A percentile compares a stretch with the other conserved stretches of the same genome.
These are phyloP conservation scores for Synanthedon andrenaeformis DNA, from an alignment of 2,888 invertebrate species.

Conservation along the genomic window DNA sequence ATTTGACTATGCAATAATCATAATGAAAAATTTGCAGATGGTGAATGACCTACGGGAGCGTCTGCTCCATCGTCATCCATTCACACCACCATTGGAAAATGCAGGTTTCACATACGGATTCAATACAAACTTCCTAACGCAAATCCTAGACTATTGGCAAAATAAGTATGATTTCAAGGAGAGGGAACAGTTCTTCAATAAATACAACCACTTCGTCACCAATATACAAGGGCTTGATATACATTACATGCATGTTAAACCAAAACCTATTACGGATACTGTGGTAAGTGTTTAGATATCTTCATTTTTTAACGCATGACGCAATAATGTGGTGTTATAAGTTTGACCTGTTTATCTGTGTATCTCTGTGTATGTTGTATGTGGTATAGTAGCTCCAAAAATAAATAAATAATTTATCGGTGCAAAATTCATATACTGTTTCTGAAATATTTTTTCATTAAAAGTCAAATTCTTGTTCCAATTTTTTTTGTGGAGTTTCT, in stretches of 20 bases:
- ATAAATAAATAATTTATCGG: too few species aligned
- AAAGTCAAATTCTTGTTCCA: too few species aligned
- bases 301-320: neutral
- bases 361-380: too few species aligned
- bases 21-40: slow-evolving; percentile 29
- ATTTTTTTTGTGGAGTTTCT: too few species aligned
- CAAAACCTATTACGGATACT: slow-evolving; percentile 34
- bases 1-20: too few species aligned
- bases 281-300: slow-evolving; percentile 23
- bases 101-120: slow-evolving; percentile 85
- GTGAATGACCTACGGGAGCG: slow-evolving; percentile 68
- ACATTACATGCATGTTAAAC: slow-evolving; percentile 80
- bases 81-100: slow-evolving; percentile 73
- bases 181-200: slow-evolving; percentile 78
- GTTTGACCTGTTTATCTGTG: too few species aligned
- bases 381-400: too few species aligned
- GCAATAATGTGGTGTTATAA: too few species aligned
- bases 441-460: too few species aligned
- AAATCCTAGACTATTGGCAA: slow-evolving; percentile 83
- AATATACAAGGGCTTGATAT: slow-evolving; percentile 79
- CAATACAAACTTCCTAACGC: slow-evolving; percentile 75
- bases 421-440: too few species aligned
- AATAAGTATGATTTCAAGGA: slow-evolving; percentile 75
- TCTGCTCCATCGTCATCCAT: slow-evolving; percentile 53
- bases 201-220: slow-evolving; percentile 80